Conservation (phyloP, 2,113 vertebrate genomes). For the Pedionomus torquatus region DNA sequence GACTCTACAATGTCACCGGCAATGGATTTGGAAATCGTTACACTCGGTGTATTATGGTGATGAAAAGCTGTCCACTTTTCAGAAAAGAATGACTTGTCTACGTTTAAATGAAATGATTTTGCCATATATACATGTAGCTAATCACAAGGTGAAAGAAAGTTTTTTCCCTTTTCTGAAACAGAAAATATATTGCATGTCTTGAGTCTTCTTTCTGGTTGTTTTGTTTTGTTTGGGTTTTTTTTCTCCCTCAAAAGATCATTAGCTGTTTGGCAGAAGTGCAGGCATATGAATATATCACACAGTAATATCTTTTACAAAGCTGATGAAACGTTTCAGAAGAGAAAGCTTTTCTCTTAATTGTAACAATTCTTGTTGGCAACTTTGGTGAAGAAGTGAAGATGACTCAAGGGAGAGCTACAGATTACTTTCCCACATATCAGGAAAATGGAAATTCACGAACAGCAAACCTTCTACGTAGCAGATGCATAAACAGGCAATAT, state of each 20-base stretch:
- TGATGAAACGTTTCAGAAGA: neutral
- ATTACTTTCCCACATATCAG: neutral
- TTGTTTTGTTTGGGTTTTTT: neutral
- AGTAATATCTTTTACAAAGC: slow-evolving; percentile 10
- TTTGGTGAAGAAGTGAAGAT: neutral
- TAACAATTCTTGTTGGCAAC: neutral
- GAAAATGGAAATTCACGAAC: neutral
- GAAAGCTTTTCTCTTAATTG: neutral
- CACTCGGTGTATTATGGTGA: neutral
- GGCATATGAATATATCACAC: neutral
- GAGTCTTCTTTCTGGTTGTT: neutral
- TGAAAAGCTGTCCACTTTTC: neutral
- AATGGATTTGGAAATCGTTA: neutral
- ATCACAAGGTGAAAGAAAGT: neutral
- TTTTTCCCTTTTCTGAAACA: neutral
- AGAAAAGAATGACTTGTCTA: neutral
- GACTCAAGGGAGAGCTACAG: neutral
- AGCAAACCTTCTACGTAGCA: neutral
- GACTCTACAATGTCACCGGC: neutral
- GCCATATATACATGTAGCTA: neutral
- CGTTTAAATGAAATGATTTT: neutral
- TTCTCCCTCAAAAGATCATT: neutral
- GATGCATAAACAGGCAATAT: neutral
- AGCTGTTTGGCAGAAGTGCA: neutral
- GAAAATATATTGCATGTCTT: neutral